Evolutionary conservation across 2,113 vertebrate species (phyloP).

Genomic region (Channa maculata): DNA sequence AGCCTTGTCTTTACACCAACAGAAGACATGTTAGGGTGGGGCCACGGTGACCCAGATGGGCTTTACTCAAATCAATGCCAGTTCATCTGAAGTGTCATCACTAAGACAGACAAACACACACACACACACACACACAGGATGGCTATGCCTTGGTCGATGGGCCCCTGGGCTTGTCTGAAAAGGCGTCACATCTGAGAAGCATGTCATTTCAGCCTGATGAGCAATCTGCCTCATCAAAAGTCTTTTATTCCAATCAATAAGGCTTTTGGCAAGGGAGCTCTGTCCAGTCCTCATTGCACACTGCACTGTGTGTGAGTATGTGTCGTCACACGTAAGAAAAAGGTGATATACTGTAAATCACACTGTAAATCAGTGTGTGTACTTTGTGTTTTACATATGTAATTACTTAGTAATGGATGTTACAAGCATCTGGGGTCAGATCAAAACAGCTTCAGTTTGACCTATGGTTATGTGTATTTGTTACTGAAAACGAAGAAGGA

Average conservation of each 20-base stretch:
- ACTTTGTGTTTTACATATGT: conserved; percentile 4
- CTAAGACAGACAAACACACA: conserved; percentile 53
- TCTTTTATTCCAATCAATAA: conserved; percentile 83
- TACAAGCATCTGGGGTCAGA: too few relatives aligned
- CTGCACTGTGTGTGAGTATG: not conserved
- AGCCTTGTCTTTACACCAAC: conserved; percentile 45
- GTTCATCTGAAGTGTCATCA: conserved; percentile 70
- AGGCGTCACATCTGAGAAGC: conserved; percentile 79
- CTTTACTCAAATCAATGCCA: conserved; percentile 73
- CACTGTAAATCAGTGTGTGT: conserved; percentile 15
- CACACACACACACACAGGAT: conserved; percentile 44
- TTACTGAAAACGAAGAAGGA: too few relatives aligned
- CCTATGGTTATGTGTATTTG: too few relatives aligned
- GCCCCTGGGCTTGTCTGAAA: conserved; percentile 73
- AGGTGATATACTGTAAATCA: too few relatives aligned
- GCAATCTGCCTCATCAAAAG: conserved; percentile 84
- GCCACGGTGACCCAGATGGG: conserved; percentile 55
- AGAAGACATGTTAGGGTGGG: conserved; percentile 59
- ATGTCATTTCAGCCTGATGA: conserved; percentile 84
- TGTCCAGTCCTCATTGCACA: conserved; percentile 43
- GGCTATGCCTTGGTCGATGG: conserved; percentile 71
- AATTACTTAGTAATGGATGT: too few relatives aligned
- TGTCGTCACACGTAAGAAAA: too few relatives aligned
- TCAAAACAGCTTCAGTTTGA: too few relatives aligned
- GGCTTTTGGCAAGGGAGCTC: conserved; percentile 72